A percentile compares a stretch with the other conserved stretches of the same genome.
These are phyloP conservation scores for Cheilinus undulatus DNA, from an alignment of 2,113 vertebrate genomes.

Conservation along the genomic window DNA sequence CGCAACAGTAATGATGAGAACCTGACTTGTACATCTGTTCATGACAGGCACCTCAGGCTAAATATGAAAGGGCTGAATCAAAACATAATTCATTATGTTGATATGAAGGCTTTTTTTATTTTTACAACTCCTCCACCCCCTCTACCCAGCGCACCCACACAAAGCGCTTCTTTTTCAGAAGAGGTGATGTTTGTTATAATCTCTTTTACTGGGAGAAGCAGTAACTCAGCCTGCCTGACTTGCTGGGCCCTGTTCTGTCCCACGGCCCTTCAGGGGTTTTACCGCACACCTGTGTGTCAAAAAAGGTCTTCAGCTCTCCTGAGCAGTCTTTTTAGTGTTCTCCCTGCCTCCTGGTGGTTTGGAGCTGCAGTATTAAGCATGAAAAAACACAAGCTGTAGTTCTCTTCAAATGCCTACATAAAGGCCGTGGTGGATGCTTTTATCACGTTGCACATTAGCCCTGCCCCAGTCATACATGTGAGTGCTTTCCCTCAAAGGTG, in stretches of 20 bases:
- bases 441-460: slow-evolving; percentile 76
- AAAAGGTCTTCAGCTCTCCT: slow-evolving; percentile 51
- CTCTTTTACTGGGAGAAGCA: slow-evolving; percentile 69
- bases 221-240: slow-evolving; percentile 78
- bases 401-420: slow-evolving; percentile 57
- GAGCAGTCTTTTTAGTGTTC: slow-evolving; percentile 38
- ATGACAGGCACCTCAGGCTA: slow-evolving; percentile 77
- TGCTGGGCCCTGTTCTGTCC: slow-evolving; percentile 76
- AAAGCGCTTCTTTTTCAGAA: slow-evolving; percentile 38
- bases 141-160: slow-evolving; percentile 12
- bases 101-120: slow-evolving; percentile 52
- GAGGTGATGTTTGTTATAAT: slow-evolving; percentile 65
- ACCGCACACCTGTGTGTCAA: slow-evolving; percentile 74
- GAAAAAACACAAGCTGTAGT: slow-evolving; percentile 45
- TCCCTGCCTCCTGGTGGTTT: slow-evolving; percentile 70
- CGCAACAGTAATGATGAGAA: slow-evolving; percentile 80
- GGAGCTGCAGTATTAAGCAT: slow-evolving; percentile 39
- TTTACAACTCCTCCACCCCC: slow-evolving; percentile 40
- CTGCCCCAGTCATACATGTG: slow-evolving; percentile 61
- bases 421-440: slow-evolving; percentile 70
- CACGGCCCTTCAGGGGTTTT: slow-evolving; percentile 68
- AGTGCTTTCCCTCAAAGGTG: slow-evolving; percentile 77
- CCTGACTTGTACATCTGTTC: slow-evolving; percentile 79
- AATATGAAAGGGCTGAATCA: slow-evolving; percentile 76
- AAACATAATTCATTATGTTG: slow-evolving; percentile 84